Evolutionary conservation across 2,113 vertebrate species (phyloP).

Genomic region (Pitta sordida): DNA sequence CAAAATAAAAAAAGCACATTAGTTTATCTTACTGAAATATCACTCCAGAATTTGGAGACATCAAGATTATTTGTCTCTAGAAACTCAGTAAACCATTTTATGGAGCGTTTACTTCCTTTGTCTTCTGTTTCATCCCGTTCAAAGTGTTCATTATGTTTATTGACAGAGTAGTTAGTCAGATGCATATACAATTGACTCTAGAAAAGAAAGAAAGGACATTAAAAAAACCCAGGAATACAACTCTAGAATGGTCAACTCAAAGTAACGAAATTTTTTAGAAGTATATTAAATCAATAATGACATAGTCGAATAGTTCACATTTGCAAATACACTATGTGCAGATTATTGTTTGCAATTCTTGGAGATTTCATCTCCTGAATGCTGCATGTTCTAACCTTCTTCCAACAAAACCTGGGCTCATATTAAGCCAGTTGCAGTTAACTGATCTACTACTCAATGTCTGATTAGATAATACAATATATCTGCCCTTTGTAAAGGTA

Average conservation of each 20-base stretch:
- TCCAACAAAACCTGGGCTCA: not conserved
- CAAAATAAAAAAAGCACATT: not conserved
- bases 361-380: not conserved
- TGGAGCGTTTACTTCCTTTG: constrained; percentile 97
- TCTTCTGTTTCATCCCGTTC: constrained; percentile 93
- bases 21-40: constrained; percentile 89
- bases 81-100: constrained; percentile 97
- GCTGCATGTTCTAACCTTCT: not conserved
- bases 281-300: not conserved
- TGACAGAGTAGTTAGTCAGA: constrained; percentile 98
- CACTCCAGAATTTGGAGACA: constrained; percentile 95
- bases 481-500: not conserved
- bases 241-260: not conserved
- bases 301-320: not conserved
- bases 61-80: constrained; percentile 91
- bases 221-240: not conserved
- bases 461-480: not conserved
- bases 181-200: constrained; percentile 98
- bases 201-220: constrained; percentile 33
- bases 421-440: not conserved
- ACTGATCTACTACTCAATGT: not conserved
- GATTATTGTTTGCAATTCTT: not conserved
- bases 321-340: not conserved
- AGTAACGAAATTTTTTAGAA: not conserved
- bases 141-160: constrained; percentile 97